Percentiles rank a stretch among this genome's conserved stretches.
Conservation (phyloP, 92 coral and sea anemone species). For the Pocillopora grandis region DNA sequence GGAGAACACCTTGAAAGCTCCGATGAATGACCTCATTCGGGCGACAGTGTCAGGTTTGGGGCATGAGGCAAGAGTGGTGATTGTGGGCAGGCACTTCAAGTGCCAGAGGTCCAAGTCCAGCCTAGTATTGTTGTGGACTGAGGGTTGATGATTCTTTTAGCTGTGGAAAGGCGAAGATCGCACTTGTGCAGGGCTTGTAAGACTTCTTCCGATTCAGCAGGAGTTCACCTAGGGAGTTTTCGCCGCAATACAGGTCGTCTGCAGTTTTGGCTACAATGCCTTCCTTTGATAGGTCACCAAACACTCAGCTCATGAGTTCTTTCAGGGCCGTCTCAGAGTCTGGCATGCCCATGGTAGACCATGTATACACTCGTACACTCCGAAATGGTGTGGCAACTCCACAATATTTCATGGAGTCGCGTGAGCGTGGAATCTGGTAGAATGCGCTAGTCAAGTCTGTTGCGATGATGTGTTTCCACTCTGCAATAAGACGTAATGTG, state of each 20-base stretch:
- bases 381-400: conserved; percentile 45
- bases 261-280: conserved; percentile 41
- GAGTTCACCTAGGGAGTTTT: conserved; percentile 31
- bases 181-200: conserved; percentile 35
- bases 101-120: conserved; percentile 42
- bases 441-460: conserved; percentile 50
- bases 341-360: conserved; percentile 56
- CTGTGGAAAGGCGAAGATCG: conserved; percentile 36
- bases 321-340: conserved; percentile 48
- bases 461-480: conserved; percentile 42
- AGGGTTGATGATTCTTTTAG: conserved; percentile 51
- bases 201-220: conserved; percentile 30
- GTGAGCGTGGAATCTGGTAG: conserved; percentile 55
- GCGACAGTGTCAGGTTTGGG: neutral
- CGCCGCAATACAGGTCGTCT: conserved; percentile 54
- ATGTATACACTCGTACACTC: conserved; percentile 26
- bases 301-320: conserved; percentile 49
- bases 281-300: conserved; percentile 38
- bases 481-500: conserved; percentile 48
- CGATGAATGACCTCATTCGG: conserved; percentile 45
- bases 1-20: conserved; percentile 39
- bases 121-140: conserved; percentile 35
- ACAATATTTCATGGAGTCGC: conserved; percentile 29
- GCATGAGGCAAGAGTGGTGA: neutral
- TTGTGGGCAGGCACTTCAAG: conserved; percentile 46